These are phyloP conservation scores for Leptosomus discolor DNA, from an alignment of 2,113 vertebrate genomes.

Conservation along the genomic window DNA sequence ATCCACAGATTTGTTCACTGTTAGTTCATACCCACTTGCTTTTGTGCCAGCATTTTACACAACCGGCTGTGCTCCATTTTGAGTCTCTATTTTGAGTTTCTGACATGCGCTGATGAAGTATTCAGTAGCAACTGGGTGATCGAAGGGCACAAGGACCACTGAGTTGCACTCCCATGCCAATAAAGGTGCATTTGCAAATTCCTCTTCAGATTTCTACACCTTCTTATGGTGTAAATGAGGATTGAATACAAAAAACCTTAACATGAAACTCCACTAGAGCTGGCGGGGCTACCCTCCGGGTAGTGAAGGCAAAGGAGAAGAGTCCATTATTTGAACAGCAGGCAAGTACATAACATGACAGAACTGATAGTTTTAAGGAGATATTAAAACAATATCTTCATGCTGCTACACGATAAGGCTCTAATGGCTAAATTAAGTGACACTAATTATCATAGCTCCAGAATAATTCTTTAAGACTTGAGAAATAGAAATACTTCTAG, in stretches of 20 bases:
- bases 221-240: not conserved
- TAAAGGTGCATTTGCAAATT: not conserved
- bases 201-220: not conserved
- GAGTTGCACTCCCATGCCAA: not conserved
- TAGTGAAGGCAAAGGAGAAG: not conserved
- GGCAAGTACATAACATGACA: not conserved
- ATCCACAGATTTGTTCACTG: not conserved
- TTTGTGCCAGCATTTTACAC: not conserved
- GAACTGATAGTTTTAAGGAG: not conserved
- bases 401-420: not conserved
- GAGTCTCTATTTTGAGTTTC: not conserved
- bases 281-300: rapidly evolving
- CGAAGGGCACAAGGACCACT: not conserved
- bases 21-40: not conserved
- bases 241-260: not conserved
- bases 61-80: not conserved
- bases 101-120: not conserved
- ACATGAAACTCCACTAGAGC: not conserved
- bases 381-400: not conserved
- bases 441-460: not conserved
- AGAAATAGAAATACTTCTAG: not conserved
- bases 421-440: not conserved
- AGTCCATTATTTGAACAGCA: not conserved
- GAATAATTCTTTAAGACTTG: not conserved
- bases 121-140: not conserved